Conservation (phyloP, 2,797 vertebrate species). For the Epinephelus coioides region DNA sequence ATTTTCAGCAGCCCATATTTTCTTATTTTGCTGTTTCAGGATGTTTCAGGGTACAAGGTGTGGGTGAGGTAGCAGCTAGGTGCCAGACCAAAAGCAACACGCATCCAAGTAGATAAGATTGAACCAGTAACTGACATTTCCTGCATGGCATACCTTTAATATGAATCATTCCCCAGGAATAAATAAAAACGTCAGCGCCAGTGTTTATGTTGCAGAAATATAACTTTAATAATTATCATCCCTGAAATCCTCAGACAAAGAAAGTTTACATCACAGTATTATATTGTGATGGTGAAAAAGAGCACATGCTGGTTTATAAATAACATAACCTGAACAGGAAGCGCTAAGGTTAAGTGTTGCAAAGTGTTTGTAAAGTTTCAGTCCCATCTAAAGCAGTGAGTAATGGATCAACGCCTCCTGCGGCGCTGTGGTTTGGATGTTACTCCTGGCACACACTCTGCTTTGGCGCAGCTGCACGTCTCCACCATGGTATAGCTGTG, state of each 20-base stretch:
- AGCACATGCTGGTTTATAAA: constrained; percentile 24
- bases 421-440: not conserved
- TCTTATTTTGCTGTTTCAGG: no score
- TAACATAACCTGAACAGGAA: constrained; percentile 12
- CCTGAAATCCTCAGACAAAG: constrained; percentile 22
- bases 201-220: constrained; percentile 52
- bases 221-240: constrained; percentile 50
- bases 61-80: no score
- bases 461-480: constrained; percentile 82
- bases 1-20: no score
- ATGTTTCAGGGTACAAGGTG: no score
- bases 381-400: not conserved
- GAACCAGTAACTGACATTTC: no score
- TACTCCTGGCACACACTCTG: constrained; percentile 26
- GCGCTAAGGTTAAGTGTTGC: not conserved
- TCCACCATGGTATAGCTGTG: constrained; percentile 84
- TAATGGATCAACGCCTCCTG: constrained; percentile 55
- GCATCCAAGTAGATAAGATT: no score
- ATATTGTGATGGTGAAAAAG: constrained; percentile 26
- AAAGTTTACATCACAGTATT: constrained; percentile 17
- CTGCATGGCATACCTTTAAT: no score
- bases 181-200: not conserved
- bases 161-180: not conserved
- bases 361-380: not conserved
- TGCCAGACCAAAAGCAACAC: no score